Evolutionary conservation across 2,113 vertebrate genomes (phyloP).

Genomic region (Chrysemys picta): DNA sequence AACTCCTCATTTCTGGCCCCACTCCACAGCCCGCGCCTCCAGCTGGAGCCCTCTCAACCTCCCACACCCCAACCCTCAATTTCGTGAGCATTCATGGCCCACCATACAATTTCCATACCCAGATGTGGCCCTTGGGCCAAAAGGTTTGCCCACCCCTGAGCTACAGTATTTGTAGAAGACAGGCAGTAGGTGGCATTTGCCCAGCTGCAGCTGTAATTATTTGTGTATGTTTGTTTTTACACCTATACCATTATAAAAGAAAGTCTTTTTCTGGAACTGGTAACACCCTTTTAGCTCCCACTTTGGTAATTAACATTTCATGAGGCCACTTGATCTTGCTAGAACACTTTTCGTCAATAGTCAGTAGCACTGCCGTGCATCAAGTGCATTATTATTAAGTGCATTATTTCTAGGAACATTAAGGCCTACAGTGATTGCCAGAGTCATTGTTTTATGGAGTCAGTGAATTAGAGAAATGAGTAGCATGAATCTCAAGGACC

Average conservation of each 20-base stretch:
- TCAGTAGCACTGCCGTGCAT: constrained; percentile 3
- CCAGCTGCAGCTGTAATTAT: constrained; percentile 51
- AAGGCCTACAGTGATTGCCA: constrained; percentile 42
- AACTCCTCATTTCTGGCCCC: no score
- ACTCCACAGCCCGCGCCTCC: no score
- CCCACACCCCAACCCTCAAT: no score
- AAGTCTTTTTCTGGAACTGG: constrained; percentile 4
- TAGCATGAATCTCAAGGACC: constrained; percentile 17
- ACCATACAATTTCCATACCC: no score
- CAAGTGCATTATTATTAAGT: constrained; percentile 26
- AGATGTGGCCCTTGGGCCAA: no score
- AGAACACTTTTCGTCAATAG: constrained; percentile 44
- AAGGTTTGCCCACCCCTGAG: background rate
- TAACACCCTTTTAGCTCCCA: constrained; percentile 20
- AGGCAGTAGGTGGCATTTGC: constrained; percentile 40
- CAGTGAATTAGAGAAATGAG: constrained; percentile 39
- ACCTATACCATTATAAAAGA: background rate
- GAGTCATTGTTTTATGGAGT: constrained; percentile 59
- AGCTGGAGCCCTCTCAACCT: no score
- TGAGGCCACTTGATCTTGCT: constrained; percentile 43
- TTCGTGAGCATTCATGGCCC: no score
- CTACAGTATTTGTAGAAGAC: constrained; percentile 37
- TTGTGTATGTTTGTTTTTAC: constrained; percentile 33
- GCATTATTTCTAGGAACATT: constrained; percentile 58
- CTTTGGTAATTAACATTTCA: constrained; percentile 60